Evolutionary conservation across 2,797 vertebrate species (phyloP).

Genomic region (Catharus ustulatus): DNA sequence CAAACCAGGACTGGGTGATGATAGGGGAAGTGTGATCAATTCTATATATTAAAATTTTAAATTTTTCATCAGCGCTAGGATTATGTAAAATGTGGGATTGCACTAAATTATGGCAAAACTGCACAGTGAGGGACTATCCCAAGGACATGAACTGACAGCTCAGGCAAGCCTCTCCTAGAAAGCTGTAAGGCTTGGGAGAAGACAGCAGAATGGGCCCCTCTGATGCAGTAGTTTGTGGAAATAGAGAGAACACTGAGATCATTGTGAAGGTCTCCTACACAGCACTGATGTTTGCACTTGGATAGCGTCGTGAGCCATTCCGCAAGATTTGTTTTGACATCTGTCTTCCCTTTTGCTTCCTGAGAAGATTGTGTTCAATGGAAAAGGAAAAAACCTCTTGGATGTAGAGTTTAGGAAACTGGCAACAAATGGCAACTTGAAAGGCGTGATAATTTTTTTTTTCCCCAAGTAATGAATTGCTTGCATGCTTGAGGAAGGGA

Average conservation of each 20-base stretch:
- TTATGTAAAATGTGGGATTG: neutral
- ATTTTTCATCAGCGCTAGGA: neutral
- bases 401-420: neutral
- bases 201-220: neutral
- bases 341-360: neutral
- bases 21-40: neutral
- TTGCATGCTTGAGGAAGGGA: neutral
- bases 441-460: neutral
- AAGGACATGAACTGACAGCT: accelerated
- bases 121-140: neutral
- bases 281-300: neutral
- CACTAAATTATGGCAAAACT: neutral
- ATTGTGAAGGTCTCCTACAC: neutral
- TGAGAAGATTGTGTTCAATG: neutral
- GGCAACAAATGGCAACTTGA: neutral
- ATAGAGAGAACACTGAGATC: neutral
- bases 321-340: neutral
- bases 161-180: neutral
- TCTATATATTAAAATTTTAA: neutral
- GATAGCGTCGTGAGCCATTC: neutral
- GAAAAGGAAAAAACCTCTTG: neutral
- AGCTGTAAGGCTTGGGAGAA: neutral
- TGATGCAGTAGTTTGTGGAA: neutral
- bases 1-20: neutral
- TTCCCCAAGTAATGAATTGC: neutral